A percentile compares a stretch with the other conserved stretches of the same genome.
Conservation (phyloP, 2,888 invertebrate genomes). For the Scelioninae gen. 2 region DNA sequence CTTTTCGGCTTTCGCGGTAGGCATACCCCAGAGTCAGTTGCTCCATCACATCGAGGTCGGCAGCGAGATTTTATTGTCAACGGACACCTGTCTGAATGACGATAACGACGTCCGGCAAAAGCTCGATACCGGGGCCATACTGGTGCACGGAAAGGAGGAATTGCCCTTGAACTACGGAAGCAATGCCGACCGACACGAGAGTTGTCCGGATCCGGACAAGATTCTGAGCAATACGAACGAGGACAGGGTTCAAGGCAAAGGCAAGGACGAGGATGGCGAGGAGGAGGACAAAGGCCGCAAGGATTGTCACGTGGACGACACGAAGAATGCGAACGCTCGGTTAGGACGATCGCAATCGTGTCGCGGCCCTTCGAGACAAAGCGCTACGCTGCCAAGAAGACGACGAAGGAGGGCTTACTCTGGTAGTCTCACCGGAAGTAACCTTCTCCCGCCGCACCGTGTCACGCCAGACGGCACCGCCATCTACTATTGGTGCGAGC, state of each 20-base stretch:
- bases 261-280: conserved; percentile 54
- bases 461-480: conserved; percentile 89
- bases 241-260: too few relatives aligned
- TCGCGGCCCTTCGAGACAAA: conserved; percentile 65
- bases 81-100: conserved; percentile 71
- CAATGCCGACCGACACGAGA: conserved; percentile 62
- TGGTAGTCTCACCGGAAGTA: conserved; percentile 67
- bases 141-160: conserved; percentile 82
- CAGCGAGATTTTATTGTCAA: conserved; percentile 72
- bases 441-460: conserved; percentile 81
- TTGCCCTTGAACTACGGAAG: conserved; percentile 78
- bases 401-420: conserved; percentile 70
- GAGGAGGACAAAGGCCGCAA: conserved; percentile 30
- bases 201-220: not conserved
- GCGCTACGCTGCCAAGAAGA: conserved; percentile 72
- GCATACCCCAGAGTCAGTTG: conserved; percentile 58
- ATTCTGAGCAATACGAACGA: conserved; percentile 45
- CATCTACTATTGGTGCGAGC: conserved; percentile 92
- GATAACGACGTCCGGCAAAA: conserved; percentile 75
- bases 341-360: conserved; percentile 60
- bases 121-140: conserved; percentile 76
- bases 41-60: conserved; percentile 73
- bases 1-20: conserved; percentile 61
- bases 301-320: conserved; percentile 37
- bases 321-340: conserved; percentile 56